Evolutionary conservation across 2,888 invertebrate species (phyloP), one percentile per base, ranked within the genome.

Genomic region (Ophonus ardosiacus): DNA sequence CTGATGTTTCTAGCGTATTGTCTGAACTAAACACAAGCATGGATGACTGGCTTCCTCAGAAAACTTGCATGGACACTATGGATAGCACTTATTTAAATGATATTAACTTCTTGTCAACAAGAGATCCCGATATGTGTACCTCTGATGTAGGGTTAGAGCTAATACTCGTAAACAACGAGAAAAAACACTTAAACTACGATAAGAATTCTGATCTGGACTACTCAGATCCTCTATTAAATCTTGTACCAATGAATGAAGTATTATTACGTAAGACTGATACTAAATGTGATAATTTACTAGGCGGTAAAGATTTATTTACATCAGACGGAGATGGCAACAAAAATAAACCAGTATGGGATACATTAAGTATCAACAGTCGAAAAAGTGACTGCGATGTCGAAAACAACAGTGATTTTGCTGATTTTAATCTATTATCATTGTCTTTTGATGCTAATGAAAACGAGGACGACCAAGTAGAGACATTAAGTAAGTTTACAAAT

Each of bases 191-290:
- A 56, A 84, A 68, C 63, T 78, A 24, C 63, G 78, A 76, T 4
- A 84, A 84, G 15, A 84, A 63, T 43, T 13, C 78, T 24, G 63
- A 84, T 65, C 61, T 84, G 8, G 57, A 68, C 15, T 68, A 51
- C 57, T 56, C 81, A 56, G 84, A 84, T 74, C 84, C 84, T 40
- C 17, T 84, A 24, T 24, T 84, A 40, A 84, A 84, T 78, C 43
- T 84, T 15, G 59, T 84, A 63, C 84, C 84, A 43, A 84, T 84
- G 78, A 84, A 84, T 84, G 84, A 84, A 78, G 76, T 84, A 63
- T 84, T 84, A 84, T 84, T 84, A 65, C 84, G 84, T 76, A 84
- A 84, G 78, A 76, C 76, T 84, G 76, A 84, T 17, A 84, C 84
- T 43, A 84, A 84, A 76, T 78, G 78, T 78, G 84, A 84, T 78